Conservation (phyloP, 2,888 invertebrate genomes). For the Pheosia gnoma region DNA sequence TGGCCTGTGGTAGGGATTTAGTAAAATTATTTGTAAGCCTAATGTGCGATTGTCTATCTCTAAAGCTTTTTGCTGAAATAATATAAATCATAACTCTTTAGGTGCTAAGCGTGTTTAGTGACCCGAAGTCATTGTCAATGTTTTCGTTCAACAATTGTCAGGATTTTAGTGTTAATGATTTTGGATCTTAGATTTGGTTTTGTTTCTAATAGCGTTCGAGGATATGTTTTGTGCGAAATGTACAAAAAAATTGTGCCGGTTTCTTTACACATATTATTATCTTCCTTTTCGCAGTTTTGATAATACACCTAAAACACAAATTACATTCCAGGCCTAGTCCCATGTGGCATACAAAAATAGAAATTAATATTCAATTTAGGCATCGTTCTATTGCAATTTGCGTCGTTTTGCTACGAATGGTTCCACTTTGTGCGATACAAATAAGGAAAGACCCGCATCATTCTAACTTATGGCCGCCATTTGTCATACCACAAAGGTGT, state of each 20-base stretch:
- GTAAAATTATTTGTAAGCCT: not conserved
- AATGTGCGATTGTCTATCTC: not conserved
- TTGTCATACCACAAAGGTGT: constrained; percentile 43
- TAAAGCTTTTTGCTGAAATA: too few species aligned
- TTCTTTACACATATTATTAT: too few species aligned
- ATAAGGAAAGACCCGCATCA: constrained; percentile 38
- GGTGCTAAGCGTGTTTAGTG: too few species aligned
- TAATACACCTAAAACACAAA: not conserved
- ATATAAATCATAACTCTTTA: too few species aligned
- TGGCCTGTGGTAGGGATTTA: not conserved
- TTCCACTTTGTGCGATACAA: constrained; percentile 13
- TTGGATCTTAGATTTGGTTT: too few species aligned
- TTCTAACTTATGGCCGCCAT: constrained; percentile 41
- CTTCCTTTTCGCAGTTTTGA: too few species aligned
- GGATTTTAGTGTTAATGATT: too few species aligned
- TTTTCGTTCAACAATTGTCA: too few species aligned
- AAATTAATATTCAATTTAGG: constrained; percentile 3
- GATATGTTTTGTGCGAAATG: too few species aligned
- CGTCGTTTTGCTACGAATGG: not conserved
- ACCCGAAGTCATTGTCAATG: too few species aligned
- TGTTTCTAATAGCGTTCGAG: too few species aligned
- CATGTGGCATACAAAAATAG: constrained; percentile 1
- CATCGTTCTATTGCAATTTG: constrained; percentile 4
- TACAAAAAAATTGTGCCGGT: too few species aligned
- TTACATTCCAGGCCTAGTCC: not conserved